phyloP scores from a whole-genome alignment of 2,888 invertebrate species.

The Platynereis dumerilii region DNA sequence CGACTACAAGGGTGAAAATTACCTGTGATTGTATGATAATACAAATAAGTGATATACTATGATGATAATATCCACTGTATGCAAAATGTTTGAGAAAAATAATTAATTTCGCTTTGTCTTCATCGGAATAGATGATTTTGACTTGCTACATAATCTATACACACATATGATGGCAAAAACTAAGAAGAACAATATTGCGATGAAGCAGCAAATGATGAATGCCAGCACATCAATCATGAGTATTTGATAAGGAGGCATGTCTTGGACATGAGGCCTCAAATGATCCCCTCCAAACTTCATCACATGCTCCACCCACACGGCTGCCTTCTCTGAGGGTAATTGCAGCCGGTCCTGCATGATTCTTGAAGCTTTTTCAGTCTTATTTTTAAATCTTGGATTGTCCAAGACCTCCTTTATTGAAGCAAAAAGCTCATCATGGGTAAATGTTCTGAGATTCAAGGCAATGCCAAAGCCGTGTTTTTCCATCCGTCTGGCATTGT shows the following conservation, averaged over 20 bases:
- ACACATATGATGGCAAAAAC: no score
- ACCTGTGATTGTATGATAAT: no score
- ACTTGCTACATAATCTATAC: no score
- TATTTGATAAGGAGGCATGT: constrained; percentile 5
- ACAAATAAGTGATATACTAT: no score
- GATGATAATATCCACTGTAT: no score
- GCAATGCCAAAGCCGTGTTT: neutral
- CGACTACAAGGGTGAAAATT: no score
- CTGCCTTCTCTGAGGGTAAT: neutral
- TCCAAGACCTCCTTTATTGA: neutral
- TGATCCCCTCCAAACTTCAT: constrained; percentile 11
- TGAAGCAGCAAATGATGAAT: no score
- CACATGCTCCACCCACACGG: constrained; percentile 8
- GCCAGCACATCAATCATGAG: constrained; percentile 3
- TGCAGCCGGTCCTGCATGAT: neutral
- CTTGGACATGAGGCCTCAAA: neutral
- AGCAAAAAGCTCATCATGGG: neutral
- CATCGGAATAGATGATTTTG: no score
- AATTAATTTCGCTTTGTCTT: no score
- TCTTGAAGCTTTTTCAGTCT: constrained; percentile 1
- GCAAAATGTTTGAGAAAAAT: no score
- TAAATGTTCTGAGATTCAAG: neutral
- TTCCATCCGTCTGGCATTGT: neutral
- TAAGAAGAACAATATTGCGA: no score
- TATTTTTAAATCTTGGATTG: neutral